Evolutionary conservation across 2,797 vertebrate genomes (phyloP).

Genomic region (Stomatorhinus walkeri): DNA sequence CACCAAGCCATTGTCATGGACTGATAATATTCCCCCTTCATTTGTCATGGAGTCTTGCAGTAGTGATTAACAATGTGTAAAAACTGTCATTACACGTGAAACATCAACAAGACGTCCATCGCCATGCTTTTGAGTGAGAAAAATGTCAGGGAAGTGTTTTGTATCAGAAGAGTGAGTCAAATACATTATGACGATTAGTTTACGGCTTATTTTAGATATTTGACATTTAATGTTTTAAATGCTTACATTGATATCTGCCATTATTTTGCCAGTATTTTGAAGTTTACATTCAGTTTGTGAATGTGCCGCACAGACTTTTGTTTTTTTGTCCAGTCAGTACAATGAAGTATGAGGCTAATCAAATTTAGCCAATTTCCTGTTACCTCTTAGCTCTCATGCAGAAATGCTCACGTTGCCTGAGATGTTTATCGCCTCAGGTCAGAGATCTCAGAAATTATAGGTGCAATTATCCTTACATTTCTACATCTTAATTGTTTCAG

Average conservation of each 20-base stretch:
- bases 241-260: not conserved
- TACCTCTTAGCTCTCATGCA: not conserved
- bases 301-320: not conserved
- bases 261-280: not conserved
- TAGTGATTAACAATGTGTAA: conserved; percentile 5
- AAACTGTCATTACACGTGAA: not conserved
- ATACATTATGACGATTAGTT: not conserved
- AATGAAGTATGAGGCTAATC: not conserved
- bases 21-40: not conserved
- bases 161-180: not conserved
- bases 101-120: not conserved
- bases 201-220: not conserved
- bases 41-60: not conserved
- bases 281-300: not conserved
- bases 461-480: conserved; percentile 29
- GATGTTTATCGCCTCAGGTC: conserved; percentile 31
- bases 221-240: not conserved
- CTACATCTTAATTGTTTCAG: conserved; percentile 1
- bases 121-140: not conserved
- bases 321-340: not conserved
- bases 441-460: conserved; percentile 31
- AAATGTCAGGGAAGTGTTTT: not conserved
- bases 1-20: not conserved
- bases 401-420: conserved; percentile 26
- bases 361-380: not conserved